Conservation (phyloP, 2,888 invertebrate species). For the Ormyrus thymus region DNA sequence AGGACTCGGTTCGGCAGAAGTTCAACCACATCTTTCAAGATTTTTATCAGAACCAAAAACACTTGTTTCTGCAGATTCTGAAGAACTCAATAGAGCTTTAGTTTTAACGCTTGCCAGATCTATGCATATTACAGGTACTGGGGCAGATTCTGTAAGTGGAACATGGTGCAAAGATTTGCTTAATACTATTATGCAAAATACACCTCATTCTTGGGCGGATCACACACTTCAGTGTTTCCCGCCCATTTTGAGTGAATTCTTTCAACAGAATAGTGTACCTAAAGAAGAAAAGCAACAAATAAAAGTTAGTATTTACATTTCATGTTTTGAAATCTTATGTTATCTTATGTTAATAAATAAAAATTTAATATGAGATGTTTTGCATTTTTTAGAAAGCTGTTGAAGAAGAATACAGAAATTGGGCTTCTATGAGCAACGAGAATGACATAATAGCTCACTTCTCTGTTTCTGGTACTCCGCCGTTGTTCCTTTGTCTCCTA, state of each 20-base stretch:
- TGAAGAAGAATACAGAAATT: conserved; percentile 96
- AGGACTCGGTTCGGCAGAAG: conserved; percentile 94
- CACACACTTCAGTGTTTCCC: conserved; percentile 96
- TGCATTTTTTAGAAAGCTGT: conserved; percentile 82
- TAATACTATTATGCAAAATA: conserved; percentile 92
- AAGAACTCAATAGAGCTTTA: conserved; percentile 94
- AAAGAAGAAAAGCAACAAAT: conserved; percentile 93
- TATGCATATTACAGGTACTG: conserved; percentile 91
- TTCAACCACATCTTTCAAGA: conserved; percentile 93
- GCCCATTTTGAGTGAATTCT: conserved; percentile 91
- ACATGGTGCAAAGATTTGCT: conserved; percentile 94
- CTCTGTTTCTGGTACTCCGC: conserved; percentile 92
- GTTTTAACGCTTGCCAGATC: conserved; percentile 94
- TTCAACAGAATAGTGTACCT: conserved; percentile 86
- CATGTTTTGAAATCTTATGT: neutral
- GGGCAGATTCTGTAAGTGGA: conserved; percentile 79
- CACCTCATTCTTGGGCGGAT: conserved; percentile 96
- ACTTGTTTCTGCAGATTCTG: conserved; percentile 93
- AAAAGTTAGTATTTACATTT: conserved; percentile 75
- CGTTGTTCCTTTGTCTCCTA: conserved; percentile 91
- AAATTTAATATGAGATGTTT: neutral
- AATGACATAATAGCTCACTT: conserved; percentile 97
- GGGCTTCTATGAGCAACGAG: conserved; percentile 97
- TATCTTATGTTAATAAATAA: neutral
- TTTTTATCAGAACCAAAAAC: conserved; percentile 95